A percentile compares a stretch with the other conserved stretches of the same genome.
Evolutionary conservation across 2,888 invertebrate species (phyloP).

Genomic region (Furcula furcula): DNA sequence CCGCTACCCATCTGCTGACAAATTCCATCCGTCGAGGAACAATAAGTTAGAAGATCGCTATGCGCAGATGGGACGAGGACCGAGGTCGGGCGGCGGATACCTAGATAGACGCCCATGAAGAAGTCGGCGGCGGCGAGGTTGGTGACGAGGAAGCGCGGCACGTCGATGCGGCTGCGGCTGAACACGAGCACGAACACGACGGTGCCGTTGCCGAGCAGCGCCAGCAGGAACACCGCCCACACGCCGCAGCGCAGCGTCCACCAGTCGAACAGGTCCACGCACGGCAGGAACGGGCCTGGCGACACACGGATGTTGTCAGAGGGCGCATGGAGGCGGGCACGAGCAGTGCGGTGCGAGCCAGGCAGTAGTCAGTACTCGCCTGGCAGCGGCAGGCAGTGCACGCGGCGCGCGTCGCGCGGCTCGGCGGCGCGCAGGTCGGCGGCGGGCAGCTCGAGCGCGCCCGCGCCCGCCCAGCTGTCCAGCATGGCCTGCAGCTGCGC

Average conservation of each 20-base stretch:
- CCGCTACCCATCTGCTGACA: too few species aligned
- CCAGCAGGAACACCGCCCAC: conserved; percentile 97
- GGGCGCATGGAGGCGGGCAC: background rate
- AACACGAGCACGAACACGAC: conserved; percentile 96
- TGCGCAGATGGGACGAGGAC: too few species aligned
- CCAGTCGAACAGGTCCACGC: conserved; percentile 98
- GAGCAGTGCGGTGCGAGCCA: background rate
- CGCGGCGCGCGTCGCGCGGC: conserved; percentile 57
- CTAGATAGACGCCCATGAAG: conserved; percentile 97
- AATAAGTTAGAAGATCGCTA: too few species aligned
- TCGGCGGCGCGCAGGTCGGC: conserved; percentile 33
- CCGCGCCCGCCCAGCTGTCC: conserved; percentile 35
- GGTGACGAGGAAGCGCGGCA: conserved; percentile 97
- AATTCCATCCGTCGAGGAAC: too few species aligned
- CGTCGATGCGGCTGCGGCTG: conserved; percentile 96
- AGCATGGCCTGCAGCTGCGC: conserved; percentile 37
- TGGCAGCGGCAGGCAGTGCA: conserved; percentile 92
- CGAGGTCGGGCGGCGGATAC: conserved; percentile 66
- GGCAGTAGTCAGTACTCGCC: too few species aligned
- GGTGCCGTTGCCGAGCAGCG: conserved; percentile 97
- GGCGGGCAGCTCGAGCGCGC: conserved; percentile 27
- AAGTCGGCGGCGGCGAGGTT: conserved; percentile 98
- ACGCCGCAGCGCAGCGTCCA: conserved; percentile 98
- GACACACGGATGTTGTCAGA: background rate
- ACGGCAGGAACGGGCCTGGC: conserved; percentile 96